Base-by-base conservation (phyloP, 1,140 invertebrate species). In the Cydia splendana region DNA sequence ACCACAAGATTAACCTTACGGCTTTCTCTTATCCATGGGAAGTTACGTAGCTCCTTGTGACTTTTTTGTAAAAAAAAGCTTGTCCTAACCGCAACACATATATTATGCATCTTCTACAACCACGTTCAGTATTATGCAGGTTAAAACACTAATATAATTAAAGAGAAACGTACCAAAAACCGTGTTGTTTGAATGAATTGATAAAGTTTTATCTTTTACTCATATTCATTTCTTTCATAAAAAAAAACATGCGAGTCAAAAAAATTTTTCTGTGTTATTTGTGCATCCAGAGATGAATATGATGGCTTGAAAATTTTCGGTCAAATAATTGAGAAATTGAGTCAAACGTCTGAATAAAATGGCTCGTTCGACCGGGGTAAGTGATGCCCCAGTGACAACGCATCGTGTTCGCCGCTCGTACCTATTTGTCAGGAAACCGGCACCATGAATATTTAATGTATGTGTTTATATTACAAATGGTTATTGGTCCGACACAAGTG, bases 401-500 rank as follows among this genome's bases (percentile, higher is more conserved):
- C 67, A n/a, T 20, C 65, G 38, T 71, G 67, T 71, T 42, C 67
- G 34, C 15, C 67, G 67, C 65, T 69, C 34, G 67, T 71, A 42
- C 67, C 67, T 71, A 71, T 71, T 71, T 71, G 67, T 71, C 67
- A 71, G 67, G 67, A 71, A 71, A 71, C 67, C 7, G 67, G 67
- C 30, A 71, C 67, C 67, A 71, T 71, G 67, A 71, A 71, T 71
- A 71, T 71, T 71, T 71, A 71, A 71, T 71, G 67, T n/a, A 18
- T 71, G 67, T 71, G 67, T 71, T 71, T 71, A 71, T 71, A 71
- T 71, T 71, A 71, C 67, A 71, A 71, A 71, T 71, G 67, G 67
- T 71, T 71, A 71, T 71, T 45, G 67, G 67, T n/a, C 67, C n/a
- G 67, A 38, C 30, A 42, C 65, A 30, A 34, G 65, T 62, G 57